These are phyloP conservation scores for Trachelus tabidus DNA, from an alignment of 2,888 invertebrate genomes.

Conservation along the genomic window DNA sequence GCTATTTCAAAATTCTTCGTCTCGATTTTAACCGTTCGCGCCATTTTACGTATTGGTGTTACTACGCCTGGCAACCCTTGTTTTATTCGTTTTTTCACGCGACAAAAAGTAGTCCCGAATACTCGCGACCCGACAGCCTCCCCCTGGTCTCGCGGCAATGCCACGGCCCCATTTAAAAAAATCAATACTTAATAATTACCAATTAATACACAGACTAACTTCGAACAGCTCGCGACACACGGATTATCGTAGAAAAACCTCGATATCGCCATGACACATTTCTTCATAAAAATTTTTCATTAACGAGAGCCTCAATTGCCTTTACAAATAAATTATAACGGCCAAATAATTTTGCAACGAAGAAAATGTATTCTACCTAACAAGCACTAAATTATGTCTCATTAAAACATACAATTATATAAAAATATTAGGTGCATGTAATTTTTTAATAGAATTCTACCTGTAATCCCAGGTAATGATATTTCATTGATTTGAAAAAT, in stretches of 20 bases:
- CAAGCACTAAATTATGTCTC: background rate
- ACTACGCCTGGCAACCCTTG: constrained; percentile 31
- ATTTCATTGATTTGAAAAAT: background rate
- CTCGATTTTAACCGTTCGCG: constrained; percentile 38
- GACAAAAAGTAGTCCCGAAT: constrained; percentile 28
- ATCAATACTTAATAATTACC: constrained; percentile 65
- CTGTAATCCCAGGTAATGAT: background rate
- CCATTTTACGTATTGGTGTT: constrained; percentile 33
- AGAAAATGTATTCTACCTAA: background rate
- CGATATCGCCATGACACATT: background rate
- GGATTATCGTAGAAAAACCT: background rate
- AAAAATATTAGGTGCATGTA: background rate
- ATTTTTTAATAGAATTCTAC: background rate
- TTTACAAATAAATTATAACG: background rate
- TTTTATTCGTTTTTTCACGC: constrained; percentile 25
- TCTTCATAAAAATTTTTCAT: background rate
- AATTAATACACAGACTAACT: constrained; percentile 46
- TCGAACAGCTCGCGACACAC: background rate
- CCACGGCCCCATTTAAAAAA: constrained; percentile 56
- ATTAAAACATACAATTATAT: background rate
- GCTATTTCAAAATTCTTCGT: constrained; percentile 10
- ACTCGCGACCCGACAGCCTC: constrained; percentile 23
- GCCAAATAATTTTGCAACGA: background rate
- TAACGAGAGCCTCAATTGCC: background rate
- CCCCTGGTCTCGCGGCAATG: constrained; percentile 22